Conservation (phyloP, 2,113 vertebrate species). For the Sialia sialis region DNA sequence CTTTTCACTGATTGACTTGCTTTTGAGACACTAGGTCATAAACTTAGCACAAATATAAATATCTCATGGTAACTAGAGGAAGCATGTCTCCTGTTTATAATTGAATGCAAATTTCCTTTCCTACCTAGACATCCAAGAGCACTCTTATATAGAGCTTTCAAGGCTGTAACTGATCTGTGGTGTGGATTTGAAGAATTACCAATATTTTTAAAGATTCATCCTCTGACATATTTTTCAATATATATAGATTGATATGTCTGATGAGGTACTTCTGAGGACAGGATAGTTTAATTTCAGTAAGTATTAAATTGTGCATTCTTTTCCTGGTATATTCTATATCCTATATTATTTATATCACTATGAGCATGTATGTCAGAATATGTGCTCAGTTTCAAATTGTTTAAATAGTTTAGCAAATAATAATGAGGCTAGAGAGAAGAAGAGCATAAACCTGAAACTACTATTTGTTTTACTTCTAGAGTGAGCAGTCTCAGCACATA, state of each 20-base stretch:
- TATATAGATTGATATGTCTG: neutral
- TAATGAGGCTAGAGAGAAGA: neutral
- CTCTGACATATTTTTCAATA: neutral
- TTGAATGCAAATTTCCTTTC: neutral
- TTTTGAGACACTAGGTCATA: neutral
- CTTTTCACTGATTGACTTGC: neutral
- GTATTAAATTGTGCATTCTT: neutral
- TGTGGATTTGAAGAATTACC: neutral
- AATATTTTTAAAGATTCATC: neutral
- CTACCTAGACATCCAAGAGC: neutral
- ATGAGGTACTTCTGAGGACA: neutral
- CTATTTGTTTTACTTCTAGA: neutral
- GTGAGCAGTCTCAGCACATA: neutral
- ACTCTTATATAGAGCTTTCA: neutral
- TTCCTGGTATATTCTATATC: neutral
- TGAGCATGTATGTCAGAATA: neutral
- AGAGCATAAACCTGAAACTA: neutral
- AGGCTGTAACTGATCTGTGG: neutral
- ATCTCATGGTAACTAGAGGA: neutral
- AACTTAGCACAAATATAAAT: neutral
- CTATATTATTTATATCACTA: neutral
- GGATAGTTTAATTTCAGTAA: neutral
- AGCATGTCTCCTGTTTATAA: neutral
- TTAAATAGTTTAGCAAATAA: neutral
- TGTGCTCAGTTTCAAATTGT: neutral